Evolutionary conservation across 2,888 invertebrate species (phyloP).

Genomic region (Epistrophella euchroma): DNA sequence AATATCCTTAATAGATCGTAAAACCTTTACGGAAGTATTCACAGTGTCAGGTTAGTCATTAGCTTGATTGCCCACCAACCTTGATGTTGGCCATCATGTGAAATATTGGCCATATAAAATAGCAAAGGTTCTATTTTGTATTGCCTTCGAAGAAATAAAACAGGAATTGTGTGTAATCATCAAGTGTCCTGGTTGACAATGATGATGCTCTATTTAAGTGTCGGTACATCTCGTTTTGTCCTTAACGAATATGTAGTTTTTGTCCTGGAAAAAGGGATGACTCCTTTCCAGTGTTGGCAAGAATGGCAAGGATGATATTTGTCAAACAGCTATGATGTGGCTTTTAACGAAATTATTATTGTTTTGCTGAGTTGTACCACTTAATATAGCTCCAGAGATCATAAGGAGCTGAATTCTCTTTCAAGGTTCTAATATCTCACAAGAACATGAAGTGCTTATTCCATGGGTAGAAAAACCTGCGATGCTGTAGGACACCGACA

Average conservation of each 20-base stretch:
- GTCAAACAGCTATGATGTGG: slow-evolving; percentile 30
- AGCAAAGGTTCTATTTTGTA: background rate
- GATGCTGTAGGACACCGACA: slow-evolving; percentile 18
- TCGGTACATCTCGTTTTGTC: slow-evolving; percentile 32
- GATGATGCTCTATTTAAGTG: slow-evolving; percentile 51
- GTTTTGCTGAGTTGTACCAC: slow-evolving; percentile 3
- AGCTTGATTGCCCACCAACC: slow-evolving; percentile 58
- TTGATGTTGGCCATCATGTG: slow-evolving; percentile 9
- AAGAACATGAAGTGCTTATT: slow-evolving; percentile 12
- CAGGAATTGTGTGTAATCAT: slow-evolving; percentile 45
- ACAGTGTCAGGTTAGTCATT: slow-evolving; percentile 45
- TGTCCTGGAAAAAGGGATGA: background rate
- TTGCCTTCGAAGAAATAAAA: slow-evolving; percentile 2
- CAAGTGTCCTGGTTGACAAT: slow-evolving; percentile 50
- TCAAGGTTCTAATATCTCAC: slow-evolving; percentile 33
- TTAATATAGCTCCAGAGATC: background rate
- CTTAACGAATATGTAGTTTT: slow-evolving; percentile 1
- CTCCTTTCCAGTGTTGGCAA: slow-evolving; percentile 30
- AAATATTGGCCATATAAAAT: background rate
- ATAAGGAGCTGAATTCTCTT: background rate
- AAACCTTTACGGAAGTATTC: slow-evolving; percentile 46
- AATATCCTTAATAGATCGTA: slow-evolving; percentile 63
- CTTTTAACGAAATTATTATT: slow-evolving; percentile 64
- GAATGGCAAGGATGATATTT: slow-evolving; percentile 34
- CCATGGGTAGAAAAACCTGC: slow-evolving; percentile 10